Percentiles rank a stretch among this genome's conserved stretches.
Evolutionary conservation across 1,140 invertebrate species (phyloP).

Genomic region (Bombus impatiens): DNA sequence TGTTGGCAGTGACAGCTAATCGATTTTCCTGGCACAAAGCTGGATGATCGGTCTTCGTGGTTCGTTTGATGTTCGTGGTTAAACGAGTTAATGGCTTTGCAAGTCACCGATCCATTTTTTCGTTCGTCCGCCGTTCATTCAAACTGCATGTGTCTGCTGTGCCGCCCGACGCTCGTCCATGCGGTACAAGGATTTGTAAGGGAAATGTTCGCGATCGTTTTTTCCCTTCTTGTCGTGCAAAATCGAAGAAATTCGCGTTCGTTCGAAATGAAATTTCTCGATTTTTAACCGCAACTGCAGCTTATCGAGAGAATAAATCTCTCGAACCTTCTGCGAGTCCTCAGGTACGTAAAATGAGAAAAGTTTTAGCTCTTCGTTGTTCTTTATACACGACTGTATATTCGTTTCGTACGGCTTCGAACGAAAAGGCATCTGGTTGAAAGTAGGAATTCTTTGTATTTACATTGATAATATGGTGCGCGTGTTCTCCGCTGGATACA

Average conservation of each 20-base stretch:
- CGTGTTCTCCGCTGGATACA: constrained; percentile 6
- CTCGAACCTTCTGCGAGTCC: neutral
- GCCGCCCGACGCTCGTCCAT: neutral
- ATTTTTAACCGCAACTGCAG: neutral
- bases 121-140: constrained; percentile 35
- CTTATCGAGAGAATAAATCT: neutral
- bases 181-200: constrained; percentile 9
- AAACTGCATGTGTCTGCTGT: constrained; percentile 14
- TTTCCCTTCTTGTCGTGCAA: neutral
- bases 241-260: neutral
- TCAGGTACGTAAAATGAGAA: neutral
- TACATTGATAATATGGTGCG: constrained; percentile 54
- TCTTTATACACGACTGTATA: neutral
- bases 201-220: neutral
- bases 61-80: constrained; percentile 61
- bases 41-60: constrained; percentile 56
- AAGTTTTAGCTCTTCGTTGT: neutral
- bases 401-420: neutral
- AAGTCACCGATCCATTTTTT: constrained; percentile 58
- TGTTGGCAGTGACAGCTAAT: constrained; percentile 50
- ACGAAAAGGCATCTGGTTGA: neutral
- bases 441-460: constrained; percentile 36
- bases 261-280: neutral
- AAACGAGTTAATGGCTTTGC: constrained; percentile 63
- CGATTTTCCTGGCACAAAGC: constrained; percentile 55